Evolutionary conservation across 2,113 vertebrate species (phyloP).

Genomic region (Brachionichthys hirsutus): DNA sequence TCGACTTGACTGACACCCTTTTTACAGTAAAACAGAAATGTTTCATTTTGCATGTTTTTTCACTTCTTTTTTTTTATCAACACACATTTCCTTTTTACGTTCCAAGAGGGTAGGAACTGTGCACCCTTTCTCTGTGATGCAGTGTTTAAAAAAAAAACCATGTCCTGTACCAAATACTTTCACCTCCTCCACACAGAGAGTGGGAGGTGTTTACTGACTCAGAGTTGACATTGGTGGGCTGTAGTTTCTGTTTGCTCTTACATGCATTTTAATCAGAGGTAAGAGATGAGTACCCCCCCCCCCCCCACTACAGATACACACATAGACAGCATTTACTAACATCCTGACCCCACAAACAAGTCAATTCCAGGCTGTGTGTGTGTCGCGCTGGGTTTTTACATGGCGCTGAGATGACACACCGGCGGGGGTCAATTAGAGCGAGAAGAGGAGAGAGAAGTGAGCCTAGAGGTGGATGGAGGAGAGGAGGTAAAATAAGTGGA

Average conservation of each 20-base stretch:
- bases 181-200: slow-evolving; percentile 45
- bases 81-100: slow-evolving; percentile 12
- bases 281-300: slow-evolving; percentile 1
- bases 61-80: slow-evolving; percentile 8
- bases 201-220: slow-evolving; percentile 52
- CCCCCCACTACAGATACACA: not conserved
- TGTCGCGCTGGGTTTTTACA: not conserved
- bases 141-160: slow-evolving; percentile 33
- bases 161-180: slow-evolving; percentile 38
- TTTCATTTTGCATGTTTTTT: slow-evolving; percentile 11
- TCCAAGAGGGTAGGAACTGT: not conserved
- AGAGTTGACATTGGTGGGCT: slow-evolving; percentile 44
- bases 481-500: slow-evolving; percentile 41
- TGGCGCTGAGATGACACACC: slow-evolving; percentile 4
- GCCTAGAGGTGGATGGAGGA: slow-evolving; percentile 13
- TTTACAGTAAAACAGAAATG: slow-evolving; percentile 23
- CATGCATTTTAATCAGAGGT: slow-evolving; percentile 16
- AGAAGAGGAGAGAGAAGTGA: slow-evolving; percentile 1
- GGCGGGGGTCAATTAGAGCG: slow-evolving; percentile 19
- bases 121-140: slow-evolving; percentile 15
- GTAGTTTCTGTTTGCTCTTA: slow-evolving; percentile 28
- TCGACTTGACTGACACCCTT: not conserved
- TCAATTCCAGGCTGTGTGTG: not conserved
- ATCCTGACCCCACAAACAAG: not conserved
- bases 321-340: slow-evolving; percentile 10